Evolutionary conservation across 2,113 vertebrate genomes (phyloP).

Genomic region (Dipodomys stephensi): DNA sequence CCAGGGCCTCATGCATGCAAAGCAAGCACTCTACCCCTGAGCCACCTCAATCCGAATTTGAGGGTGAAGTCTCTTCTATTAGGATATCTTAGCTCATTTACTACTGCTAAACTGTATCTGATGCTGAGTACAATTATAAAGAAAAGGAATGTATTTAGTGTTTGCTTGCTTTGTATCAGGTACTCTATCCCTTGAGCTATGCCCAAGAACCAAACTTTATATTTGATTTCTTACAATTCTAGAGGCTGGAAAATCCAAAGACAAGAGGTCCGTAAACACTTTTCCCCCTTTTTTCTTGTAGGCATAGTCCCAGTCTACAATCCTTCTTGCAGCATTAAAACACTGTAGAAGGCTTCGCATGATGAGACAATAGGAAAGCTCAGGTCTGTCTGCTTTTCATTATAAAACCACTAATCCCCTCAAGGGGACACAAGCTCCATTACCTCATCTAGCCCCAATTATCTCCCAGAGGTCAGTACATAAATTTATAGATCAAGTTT

Average conservation of each 20-base stretch:
- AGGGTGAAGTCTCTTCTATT: neutral
- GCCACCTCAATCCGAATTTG: slow-evolving; percentile 13
- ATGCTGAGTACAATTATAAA: too few species aligned
- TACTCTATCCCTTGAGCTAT: too few species aligned
- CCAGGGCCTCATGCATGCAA: too few species aligned
- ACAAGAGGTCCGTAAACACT: neutral
- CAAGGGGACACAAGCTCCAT: neutral
- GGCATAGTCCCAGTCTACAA: too few species aligned
- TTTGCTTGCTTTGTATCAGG: too few species aligned
- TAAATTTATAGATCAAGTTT: neutral
- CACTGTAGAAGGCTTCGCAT: neutral
- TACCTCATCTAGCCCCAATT: neutral
- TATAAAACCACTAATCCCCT: neutral
- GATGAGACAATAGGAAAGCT: neutral
- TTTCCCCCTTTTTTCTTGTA: too few species aligned
- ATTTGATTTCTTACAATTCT: neutral
- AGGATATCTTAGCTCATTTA: neutral
- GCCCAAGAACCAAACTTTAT: neutral
- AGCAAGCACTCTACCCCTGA: too few species aligned
- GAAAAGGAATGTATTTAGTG: neutral
- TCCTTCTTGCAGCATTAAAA: neutral
- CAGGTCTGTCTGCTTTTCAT: neutral
- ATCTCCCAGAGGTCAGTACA: neutral
- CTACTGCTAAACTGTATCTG: neutral
- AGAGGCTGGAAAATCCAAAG: neutral